These are phyloP conservation scores for Agrotis clavis DNA, from an alignment of 2,888 invertebrate genomes.

Conservation along the genomic window DNA sequence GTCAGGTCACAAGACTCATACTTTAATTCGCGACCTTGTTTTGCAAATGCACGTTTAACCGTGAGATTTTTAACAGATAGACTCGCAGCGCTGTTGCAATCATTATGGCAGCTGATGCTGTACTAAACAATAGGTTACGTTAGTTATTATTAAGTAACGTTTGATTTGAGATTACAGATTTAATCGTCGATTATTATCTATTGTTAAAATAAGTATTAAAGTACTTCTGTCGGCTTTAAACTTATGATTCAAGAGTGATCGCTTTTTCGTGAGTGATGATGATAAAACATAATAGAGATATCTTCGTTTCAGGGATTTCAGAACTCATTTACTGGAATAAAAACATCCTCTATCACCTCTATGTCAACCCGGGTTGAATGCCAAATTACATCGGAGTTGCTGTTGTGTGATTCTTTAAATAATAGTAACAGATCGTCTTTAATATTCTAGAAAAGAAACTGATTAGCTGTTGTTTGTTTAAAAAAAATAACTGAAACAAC, in stretches of 20 bases:
- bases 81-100: slow-evolving; percentile 47
- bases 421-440: too few relatives aligned
- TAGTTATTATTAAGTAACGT: slow-evolving; percentile 40
- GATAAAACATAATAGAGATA: too few relatives aligned
- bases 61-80: slow-evolving; percentile 55
- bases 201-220: slow-evolving; percentile 17
- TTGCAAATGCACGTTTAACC: slow-evolving; percentile 44
- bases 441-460: too few relatives aligned
- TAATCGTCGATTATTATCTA: slow-evolving; percentile 14
- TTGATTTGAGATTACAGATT: slow-evolving; percentile 40
- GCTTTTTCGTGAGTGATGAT: background rate
- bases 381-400: too few relatives aligned
- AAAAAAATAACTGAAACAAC: too few relatives aligned
- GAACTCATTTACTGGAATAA: too few relatives aligned
- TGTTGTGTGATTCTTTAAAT: too few relatives aligned
- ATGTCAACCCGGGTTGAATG: too few relatives aligned
- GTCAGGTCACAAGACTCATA: slow-evolving; percentile 38
- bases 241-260: background rate
- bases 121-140: slow-evolving; percentile 48
- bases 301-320: too few relatives aligned
- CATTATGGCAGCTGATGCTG: slow-evolving; percentile 20
- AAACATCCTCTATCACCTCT: too few relatives aligned
- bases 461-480: too few relatives aligned
- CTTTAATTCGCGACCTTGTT: slow-evolving; percentile 64
- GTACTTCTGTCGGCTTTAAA: background rate